Evolutionary conservation across 2,113 vertebrate genomes (phyloP).

Genomic region (Lucifuga dentata): DNA sequence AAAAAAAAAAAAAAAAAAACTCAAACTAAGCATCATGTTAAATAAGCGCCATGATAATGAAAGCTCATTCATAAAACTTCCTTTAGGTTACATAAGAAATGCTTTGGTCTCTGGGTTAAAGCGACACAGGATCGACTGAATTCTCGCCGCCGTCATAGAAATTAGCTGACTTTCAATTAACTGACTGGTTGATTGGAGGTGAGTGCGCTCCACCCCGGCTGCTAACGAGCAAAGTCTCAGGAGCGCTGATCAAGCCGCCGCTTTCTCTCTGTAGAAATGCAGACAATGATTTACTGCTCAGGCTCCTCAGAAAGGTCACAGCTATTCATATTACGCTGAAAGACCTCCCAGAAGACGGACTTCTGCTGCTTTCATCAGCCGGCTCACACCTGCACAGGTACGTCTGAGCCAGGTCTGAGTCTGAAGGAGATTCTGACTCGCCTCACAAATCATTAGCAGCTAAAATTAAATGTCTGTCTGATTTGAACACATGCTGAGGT

Average conservation of each 20-base stretch:
- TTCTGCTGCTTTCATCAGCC: constrained; percentile 13
- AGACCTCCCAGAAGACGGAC: constrained; percentile 57
- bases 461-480: constrained; percentile 23
- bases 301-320: constrained; percentile 75
- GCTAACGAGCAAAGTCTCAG: constrained; percentile 70
- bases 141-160: not conserved
- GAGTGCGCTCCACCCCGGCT: constrained; percentile 59
- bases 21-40: too few relatives aligned
- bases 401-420: constrained; percentile 12
- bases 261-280: constrained; percentile 62
- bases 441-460: constrained; percentile 23
- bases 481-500: constrained; percentile 22
- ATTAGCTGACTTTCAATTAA: constrained; percentile 60
- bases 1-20: too few relatives aligned
- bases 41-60: too few relatives aligned
- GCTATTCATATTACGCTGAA: constrained; percentile 62
- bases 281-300: constrained; percentile 72
- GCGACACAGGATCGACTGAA: not conserved
- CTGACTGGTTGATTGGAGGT: constrained; percentile 58
- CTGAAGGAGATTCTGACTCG: constrained; percentile 15
- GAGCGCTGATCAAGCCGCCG: constrained; percentile 61
- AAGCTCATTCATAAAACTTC: too few relatives aligned
- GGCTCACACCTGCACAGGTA: constrained; percentile 8
- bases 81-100: too few relatives aligned
- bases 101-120: too few relatives aligned